phyloP scores from a whole-genome alignment of 2,797 vertebrate genomes.

The Macropus fuliginosus region DNA sequence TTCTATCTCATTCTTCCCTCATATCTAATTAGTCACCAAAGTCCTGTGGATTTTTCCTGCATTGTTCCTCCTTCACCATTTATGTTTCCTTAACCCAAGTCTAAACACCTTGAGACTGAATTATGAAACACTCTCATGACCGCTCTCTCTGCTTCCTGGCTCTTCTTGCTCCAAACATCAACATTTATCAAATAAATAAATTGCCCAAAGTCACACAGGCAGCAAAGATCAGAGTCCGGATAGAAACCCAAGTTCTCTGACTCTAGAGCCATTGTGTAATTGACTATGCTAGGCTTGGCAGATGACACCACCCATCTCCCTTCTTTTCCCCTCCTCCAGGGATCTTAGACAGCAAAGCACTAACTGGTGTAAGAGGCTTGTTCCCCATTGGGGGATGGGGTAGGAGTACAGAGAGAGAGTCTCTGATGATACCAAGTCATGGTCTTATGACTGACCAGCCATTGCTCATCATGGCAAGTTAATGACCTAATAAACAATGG shows the following conservation, averaged over 20 bases:
- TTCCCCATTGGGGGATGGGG: neutral
- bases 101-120: neutral
- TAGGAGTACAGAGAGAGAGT: neutral
- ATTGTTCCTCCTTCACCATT: neutral
- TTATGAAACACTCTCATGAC: neutral
- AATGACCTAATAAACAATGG: neutral
- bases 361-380: neutral
- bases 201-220: neutral
- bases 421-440: slow-evolving; percentile 2
- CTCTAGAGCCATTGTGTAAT: slow-evolving; percentile 13
- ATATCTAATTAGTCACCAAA: neutral
- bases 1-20: neutral
- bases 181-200: neutral
- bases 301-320: neutral
- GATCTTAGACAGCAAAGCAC: neutral
- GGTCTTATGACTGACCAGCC: neutral
- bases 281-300: neutral
- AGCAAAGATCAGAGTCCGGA: neutral
- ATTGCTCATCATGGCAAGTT: neutral
- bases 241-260: neutral
- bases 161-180: neutral
- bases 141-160: neutral
- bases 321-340: neutral
- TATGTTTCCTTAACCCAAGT: neutral
- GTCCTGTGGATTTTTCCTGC: neutral